A percentile compares a stretch with the other conserved stretches of the same genome.
Conservation (phyloP, 2,888 invertebrate species). For the Aleiodes alternator region DNA sequence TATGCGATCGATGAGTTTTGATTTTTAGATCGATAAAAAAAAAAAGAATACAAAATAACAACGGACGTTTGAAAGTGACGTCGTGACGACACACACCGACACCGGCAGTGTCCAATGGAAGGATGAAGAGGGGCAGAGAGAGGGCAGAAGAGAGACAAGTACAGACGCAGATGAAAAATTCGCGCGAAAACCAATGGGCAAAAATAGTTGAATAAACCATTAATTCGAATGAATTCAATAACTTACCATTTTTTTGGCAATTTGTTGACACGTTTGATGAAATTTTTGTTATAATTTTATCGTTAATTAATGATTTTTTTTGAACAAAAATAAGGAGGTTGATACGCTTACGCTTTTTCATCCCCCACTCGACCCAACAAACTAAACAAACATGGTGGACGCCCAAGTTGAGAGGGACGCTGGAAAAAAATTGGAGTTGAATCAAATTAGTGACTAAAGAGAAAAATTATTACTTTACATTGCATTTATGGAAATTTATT, state of each 20-base stretch:
- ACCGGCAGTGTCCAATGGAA: conserved; percentile 1
- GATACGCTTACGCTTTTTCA: conserved; percentile 56
- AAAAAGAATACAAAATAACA: background rate
- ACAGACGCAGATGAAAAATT: conserved; percentile 59
- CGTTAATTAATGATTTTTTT: conserved; percentile 28
- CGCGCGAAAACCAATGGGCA: conserved; percentile 63
- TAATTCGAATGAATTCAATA: background rate
- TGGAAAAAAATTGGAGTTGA: conserved; percentile 43
- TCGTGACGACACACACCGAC: conserved; percentile 57
- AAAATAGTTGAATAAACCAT: background rate
- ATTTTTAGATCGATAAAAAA: conserved; percentile 13
- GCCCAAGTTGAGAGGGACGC: conserved; percentile 64
- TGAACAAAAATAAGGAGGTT: conserved; percentile 52
- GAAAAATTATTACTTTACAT: background rate
- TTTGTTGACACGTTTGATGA: conserved; percentile 24
- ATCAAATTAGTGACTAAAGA: conserved; percentile 35
- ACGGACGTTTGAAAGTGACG: conserved; percentile 57
- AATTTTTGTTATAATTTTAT: conserved; percentile 1
- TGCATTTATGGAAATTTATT: background rate
- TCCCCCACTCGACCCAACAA: conserved; percentile 49
- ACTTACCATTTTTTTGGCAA: conserved; percentile 66
- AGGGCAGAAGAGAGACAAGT: conserved; percentile 37
- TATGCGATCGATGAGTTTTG: conserved; percentile 14
- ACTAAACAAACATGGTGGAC: conserved; percentile 74
- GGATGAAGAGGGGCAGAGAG: conserved; percentile 41